Evolutionary conservation across 2,797 vertebrate species (phyloP).

Genomic region (Neostethus bicornis): DNA sequence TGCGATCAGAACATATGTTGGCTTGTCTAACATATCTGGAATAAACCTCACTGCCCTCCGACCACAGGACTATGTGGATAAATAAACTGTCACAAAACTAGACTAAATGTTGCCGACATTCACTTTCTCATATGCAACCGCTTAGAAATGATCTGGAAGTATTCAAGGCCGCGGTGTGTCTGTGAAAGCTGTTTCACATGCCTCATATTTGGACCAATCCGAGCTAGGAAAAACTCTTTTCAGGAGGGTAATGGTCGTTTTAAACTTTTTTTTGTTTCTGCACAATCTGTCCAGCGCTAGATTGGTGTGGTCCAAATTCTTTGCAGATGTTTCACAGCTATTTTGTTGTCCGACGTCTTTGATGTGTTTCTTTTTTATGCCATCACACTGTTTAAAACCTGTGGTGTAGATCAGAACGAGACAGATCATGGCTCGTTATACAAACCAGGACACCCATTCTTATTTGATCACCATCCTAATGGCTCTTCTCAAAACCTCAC

Average conservation of each 20-base stretch:
- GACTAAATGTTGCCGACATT: background rate
- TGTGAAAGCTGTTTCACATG: background rate
- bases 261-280: background rate
- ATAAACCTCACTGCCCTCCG: background rate
- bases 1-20: background rate
- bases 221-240: background rate
- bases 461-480: background rate
- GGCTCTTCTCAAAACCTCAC: background rate
- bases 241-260: background rate
- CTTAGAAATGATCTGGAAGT: background rate
- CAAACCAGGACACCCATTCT: background rate
- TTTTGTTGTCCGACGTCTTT: background rate
- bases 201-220: background rate
- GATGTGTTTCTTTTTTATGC: constrained; percentile 2
- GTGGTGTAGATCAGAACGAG: background rate
- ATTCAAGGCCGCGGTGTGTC: background rate
- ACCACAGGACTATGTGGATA: background rate
- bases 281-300: background rate
- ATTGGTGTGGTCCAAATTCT: background rate
- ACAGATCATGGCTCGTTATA: background rate
- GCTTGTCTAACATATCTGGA: background rate
- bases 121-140: background rate
- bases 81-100: background rate
- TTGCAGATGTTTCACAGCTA: background rate
- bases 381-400: constrained; percentile 3